A percentile compares a stretch with the other conserved stretches of the same genome.
These are phyloP conservation scores for Heterotis niloticus DNA, from an alignment of 2,113 vertebrate species.

Conservation along the genomic window DNA sequence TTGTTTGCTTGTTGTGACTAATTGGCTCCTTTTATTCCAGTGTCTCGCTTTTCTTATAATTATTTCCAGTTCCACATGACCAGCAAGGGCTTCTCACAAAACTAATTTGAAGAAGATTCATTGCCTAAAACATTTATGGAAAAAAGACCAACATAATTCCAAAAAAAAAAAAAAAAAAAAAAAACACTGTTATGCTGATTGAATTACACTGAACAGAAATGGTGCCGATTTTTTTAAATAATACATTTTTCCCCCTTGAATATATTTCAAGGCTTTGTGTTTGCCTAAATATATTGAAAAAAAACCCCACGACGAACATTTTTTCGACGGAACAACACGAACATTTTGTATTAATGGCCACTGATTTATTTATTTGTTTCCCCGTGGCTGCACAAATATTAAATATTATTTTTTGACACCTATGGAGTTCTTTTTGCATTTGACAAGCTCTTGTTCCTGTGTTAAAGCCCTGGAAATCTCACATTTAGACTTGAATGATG, in stretches of 20 bases:
- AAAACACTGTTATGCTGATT: constrained; percentile 1
- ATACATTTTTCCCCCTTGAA: constrained; percentile 4
- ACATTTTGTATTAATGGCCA: too few relatives aligned
- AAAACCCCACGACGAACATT: too few relatives aligned
- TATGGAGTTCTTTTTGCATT: too few relatives aligned
- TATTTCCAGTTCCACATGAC: constrained; percentile 27
- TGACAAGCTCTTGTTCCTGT: too few relatives aligned
- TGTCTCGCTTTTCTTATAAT: constrained; percentile 23
- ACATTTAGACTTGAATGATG: too few relatives aligned
- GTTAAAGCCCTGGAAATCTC: too few relatives aligned
- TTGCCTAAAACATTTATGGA: constrained; percentile 22
- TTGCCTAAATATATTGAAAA: neutral
- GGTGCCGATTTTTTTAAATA: neutral
- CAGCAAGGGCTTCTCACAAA: constrained; percentile 20
- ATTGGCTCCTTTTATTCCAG: constrained; percentile 21
- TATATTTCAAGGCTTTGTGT: neutral
- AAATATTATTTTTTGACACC: too few relatives aligned
- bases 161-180: too few relatives aligned
- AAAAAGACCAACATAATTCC: constrained; percentile 1
- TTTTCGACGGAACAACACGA: too few relatives aligned
- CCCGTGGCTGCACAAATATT: too few relatives aligned
- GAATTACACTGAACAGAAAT: constrained; percentile 14
- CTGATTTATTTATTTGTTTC: too few relatives aligned
- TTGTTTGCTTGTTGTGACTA: constrained; percentile 29
- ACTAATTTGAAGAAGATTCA: constrained; percentile 26